Evolutionary conservation across 2,888 invertebrate species (phyloP).

Genomic region (Plagodis dolabraria): DNA sequence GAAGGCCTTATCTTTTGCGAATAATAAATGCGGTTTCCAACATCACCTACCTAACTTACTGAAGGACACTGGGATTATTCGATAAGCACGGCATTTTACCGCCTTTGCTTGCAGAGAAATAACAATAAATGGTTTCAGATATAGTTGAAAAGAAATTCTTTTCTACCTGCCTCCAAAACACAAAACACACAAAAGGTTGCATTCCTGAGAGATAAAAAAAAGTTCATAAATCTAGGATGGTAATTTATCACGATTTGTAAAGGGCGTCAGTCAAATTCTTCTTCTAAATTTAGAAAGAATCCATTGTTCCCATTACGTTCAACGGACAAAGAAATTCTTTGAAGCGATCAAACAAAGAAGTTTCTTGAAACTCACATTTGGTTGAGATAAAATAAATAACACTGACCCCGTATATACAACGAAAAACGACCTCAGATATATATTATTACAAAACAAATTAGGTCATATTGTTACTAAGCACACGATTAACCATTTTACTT

Average conservation of each 20-base stretch:
- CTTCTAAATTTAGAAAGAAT: slow-evolving; percentile 15
- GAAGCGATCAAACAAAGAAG: not conserved
- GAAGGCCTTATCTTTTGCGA: slow-evolving; percentile 29
- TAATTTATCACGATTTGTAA: slow-evolving; percentile 27
- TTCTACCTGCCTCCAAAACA: slow-evolving; percentile 27
- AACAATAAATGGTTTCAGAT: too few relatives aligned
- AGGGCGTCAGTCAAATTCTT: slow-evolving; percentile 17
- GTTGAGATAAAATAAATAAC: slow-evolving; percentile 1
- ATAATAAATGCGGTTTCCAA: too few relatives aligned
- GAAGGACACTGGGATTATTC: slow-evolving; percentile 27
- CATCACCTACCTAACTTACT: slow-evolving; percentile 4
- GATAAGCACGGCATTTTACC: slow-evolving; percentile 3
- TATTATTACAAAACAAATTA: slow-evolving; percentile 13
- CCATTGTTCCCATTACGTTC: slow-evolving; percentile 10
- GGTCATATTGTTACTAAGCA: slow-evolving; percentile 18
- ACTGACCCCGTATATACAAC: slow-evolving; percentile 4
- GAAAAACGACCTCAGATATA: slow-evolving; percentile 12
- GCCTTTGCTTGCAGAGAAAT: too few relatives aligned
- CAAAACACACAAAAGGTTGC: slow-evolving; percentile 23
- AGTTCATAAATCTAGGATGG: slow-evolving; percentile 22
- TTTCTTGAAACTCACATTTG: not conserved
- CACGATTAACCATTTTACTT: slow-evolving; percentile 8
- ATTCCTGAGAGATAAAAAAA: slow-evolving; percentile 15
- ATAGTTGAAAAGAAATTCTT: slow-evolving; percentile 11
- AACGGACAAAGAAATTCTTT: slow-evolving; percentile 10